These are phyloP conservation scores for Phalanger gymnotis DNA, from an alignment of 2,797 vertebrate genomes.

Conservation along the genomic window DNA sequence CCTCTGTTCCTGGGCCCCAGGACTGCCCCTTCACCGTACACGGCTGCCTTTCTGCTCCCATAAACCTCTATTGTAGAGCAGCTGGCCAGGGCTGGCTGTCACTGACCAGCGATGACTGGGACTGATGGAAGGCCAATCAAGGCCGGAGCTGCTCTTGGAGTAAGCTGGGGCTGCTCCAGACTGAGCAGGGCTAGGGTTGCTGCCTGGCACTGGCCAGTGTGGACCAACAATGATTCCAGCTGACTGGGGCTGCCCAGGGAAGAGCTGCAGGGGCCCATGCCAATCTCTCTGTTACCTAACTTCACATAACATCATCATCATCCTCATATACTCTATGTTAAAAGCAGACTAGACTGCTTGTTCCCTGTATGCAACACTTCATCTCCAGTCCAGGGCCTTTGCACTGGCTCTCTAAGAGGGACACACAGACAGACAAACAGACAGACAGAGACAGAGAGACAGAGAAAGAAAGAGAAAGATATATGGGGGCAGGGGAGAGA, in stretches of 20 bases:
- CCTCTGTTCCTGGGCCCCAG: conserved; percentile 37
- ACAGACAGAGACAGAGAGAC: not conserved
- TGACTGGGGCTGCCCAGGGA: not conserved
- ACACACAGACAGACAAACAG: not conserved
- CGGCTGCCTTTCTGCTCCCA: conserved; percentile 80
- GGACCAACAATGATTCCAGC: not conserved
- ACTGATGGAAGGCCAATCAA: conserved; percentile 23
- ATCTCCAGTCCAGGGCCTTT: not conserved
- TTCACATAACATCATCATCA: not conserved
- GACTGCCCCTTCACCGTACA: conserved; percentile 57
- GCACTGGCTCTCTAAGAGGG: not conserved
- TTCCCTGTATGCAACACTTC: not conserved
- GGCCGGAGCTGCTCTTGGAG: not conserved
- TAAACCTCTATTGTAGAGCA: conserved; percentile 72
- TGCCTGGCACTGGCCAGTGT: not conserved
- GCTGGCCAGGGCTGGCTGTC: conserved; percentile 45
- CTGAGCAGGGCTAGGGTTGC: not conserved
- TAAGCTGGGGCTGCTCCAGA: not conserved
- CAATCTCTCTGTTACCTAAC: not conserved
- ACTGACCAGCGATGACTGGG: conserved; percentile 38
- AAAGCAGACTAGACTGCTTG: not conserved
- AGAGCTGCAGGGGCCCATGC: not conserved
- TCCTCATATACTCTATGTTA: not conserved
- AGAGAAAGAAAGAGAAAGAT: not conserved
- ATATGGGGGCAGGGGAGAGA: too few relatives aligned